Base-by-base conservation (phyloP, 2,888 invertebrate species). In the Hirtodrosophila confusa region DNA sequence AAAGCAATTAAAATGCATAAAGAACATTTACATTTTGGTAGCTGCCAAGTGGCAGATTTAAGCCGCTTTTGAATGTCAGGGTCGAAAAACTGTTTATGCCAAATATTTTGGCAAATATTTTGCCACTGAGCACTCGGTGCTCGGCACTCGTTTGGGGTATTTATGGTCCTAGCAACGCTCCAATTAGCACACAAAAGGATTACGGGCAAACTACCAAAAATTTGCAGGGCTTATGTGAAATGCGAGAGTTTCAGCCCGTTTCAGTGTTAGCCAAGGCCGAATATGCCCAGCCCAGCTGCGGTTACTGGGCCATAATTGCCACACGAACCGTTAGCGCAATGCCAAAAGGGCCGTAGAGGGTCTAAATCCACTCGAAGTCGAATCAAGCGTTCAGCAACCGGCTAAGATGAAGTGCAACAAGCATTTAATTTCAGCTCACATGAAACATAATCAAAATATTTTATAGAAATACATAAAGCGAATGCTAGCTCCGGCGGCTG, bases 141-240 rank as follows among this genome's bases (percentile, higher is more conserved):
- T 36, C 12, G 43, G 47, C 47, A 53, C 54, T 64, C 55, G 57
- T 40, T 55, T 56, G 44, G 40, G 48, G 68, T 74, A 74, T 70
- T 79, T 82, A 75, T 70, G 74, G 66, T 51, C 40, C 60, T 68
- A 69, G 68, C 68, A 82, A 83, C 75, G 80, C 79, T 84, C 80
- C 82, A 82, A 82, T 82, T 82, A 82, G 80, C 80, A 80, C 84
- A 80, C 79, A 82, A 82, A 82, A 77, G 82, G 82, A 84, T 82
- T 82, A 82, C 61, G 53, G 62, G 31, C 62, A 43, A 82, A 83
- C 71, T 78, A 53, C 64, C 83, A 65, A 76, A 80, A 70, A 55
- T 47, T 49, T 69, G 37, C 29, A n/a, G 55, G 56, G 64, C 44
- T 69, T 70, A 58, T 53, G 37, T 39, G 37, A 57, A 58, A 47